Percentiles rank a stretch among this genome's conserved stretches.
Evolutionary conservation across 2,888 invertebrate species (phyloP).

Genomic region (Saturnia pavonia): DNA sequence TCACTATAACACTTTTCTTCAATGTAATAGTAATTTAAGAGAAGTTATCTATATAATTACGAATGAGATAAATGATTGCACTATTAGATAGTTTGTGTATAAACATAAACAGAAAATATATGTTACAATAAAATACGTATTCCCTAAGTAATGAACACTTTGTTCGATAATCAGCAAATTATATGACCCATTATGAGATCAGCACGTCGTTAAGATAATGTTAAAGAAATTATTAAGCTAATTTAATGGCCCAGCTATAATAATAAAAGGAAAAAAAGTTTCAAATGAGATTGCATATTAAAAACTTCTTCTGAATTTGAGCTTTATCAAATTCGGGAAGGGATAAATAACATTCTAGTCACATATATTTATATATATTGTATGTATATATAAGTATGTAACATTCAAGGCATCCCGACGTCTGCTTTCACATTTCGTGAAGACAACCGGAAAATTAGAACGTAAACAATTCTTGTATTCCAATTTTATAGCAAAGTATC

Average conservation of each 20-base stretch:
- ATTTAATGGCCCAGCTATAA: conserved; percentile 31
- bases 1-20: no score
- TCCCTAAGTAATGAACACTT: conserved; percentile 49
- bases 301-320: neutral
- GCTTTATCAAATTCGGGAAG: conserved; percentile 40
- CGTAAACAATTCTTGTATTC: conserved; percentile 53
- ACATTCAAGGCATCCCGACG: conserved; percentile 54
- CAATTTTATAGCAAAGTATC: conserved; percentile 6
- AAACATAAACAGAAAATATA: neutral
- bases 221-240: conserved; percentile 48
- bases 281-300: neutral
- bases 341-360: conserved; percentile 58
- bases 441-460: conserved; percentile 80
- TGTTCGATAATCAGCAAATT: conserved; percentile 66
- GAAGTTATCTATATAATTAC: no score
- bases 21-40: no score
- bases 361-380: neutral
- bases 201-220: conserved; percentile 66
- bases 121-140: conserved; percentile 39
- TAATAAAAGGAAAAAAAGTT: neutral
- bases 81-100: neutral
- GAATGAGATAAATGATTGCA: neutral
- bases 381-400: conserved; percentile 46
- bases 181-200: conserved; percentile 67
- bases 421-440: conserved; percentile 62